Conservation (phyloP, 2,113 vertebrate species). For the Pavo muticus region DNA sequence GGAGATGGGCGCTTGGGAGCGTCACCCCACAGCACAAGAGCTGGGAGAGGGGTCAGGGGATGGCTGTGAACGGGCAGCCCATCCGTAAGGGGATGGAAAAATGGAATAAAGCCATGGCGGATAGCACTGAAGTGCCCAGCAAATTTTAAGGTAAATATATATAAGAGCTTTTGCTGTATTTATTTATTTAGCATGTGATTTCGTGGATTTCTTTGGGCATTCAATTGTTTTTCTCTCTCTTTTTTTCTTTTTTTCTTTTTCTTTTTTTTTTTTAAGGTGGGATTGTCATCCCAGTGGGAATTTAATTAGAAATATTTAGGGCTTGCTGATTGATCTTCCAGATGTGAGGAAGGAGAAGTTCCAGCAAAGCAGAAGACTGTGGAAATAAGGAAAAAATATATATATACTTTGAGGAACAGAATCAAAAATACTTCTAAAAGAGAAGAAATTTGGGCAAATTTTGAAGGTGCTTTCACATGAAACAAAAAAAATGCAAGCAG, state of each 20-base stretch:
- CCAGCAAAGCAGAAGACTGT: background rate
- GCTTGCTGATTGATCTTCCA: background rate
- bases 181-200: background rate
- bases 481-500: background rate
- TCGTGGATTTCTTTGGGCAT: background rate
- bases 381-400: background rate
- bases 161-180: background rate
- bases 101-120: rapidly evolving
- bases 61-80: background rate
- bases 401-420: background rate
- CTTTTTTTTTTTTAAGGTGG: background rate
- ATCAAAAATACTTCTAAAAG: background rate
- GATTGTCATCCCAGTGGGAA: background rate
- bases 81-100: background rate
- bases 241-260: background rate
- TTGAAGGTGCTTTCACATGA: background rate
- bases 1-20: constrained; percentile 75
- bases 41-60: background rate
- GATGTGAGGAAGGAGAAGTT: background rate
- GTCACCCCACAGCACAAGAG: rapidly evolving
- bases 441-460: background rate
- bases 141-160: background rate
- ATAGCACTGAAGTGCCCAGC: background rate
- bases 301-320: background rate
- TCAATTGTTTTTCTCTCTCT: background rate